Evolutionary conservation across 2,113 vertebrate genomes (phyloP), one percentile per base, ranked within the genome.

Genomic region (Scophthalmus maximus): DNA sequence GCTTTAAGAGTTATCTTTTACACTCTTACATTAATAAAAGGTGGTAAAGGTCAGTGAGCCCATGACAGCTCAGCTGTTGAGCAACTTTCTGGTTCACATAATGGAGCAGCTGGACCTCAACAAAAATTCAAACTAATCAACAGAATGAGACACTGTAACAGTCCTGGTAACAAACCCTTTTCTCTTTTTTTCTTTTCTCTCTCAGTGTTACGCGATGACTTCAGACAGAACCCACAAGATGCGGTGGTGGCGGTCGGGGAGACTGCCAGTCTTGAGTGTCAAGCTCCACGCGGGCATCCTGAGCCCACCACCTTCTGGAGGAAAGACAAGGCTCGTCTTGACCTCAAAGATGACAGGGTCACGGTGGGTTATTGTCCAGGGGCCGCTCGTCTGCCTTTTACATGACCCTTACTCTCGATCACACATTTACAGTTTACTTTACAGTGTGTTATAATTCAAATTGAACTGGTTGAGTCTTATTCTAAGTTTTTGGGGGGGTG

Each of bases 221-320:
- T 98, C 91, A 92, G 96, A 40, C 95, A 96, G 73, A 97, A 97
- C 86, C 96, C 96, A 2, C 96, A 95, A 9, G 96, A 98, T 18
- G 91, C 93, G 30, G 95, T 97, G 52, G 96, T 97, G 84, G 95
- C 95, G 11, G 95, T 95, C 0, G 96, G 96, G 25, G 97, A 98
- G 68, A 95, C 96, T 2, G 97, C 96, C 2, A 95, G 94, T 29
- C 81, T 98, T 52, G 97, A 98, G 59, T 98, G 97, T 91, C 97
- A 97, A 55, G 91, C 97, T 0, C 97, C 97, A 1, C 94, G 97
- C 14, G 97, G 97, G 25, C 97, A 98, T 68, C 97, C 97, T 1
- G 97, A 98, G 69, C 97, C 97, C 20, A 96, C 94, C 57, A 96
- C 96, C 90, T 97, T 95, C 91, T 98, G 97, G 97, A 98, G 95